phyloP scores from a whole-genome alignment of 2,113 vertebrate species.

The Nycticryphes semicollaris region DNA sequence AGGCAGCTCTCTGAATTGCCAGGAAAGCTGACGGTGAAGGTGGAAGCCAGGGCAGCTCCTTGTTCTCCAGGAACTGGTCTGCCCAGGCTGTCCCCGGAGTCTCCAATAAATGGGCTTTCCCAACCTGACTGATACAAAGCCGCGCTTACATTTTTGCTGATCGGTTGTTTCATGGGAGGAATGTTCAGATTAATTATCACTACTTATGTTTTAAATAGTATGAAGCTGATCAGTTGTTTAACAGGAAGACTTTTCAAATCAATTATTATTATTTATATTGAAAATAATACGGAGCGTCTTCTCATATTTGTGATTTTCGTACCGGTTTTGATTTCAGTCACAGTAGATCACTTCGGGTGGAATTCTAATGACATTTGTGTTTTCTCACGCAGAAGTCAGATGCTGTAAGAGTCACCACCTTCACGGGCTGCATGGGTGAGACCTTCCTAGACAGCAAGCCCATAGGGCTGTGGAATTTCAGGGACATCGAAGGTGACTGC shows the following conservation, averaged over 20 bases:
- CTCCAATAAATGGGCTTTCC: background rate
- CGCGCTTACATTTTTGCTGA: background rate
- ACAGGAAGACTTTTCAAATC: background rate
- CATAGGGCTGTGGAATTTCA: slow-evolving; percentile 98
- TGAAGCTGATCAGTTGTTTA: background rate
- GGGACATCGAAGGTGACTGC: slow-evolving; percentile 91
- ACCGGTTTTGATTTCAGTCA: background rate
- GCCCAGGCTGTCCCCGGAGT: background rate
- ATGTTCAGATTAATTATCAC: background rate
- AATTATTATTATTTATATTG: background rate
- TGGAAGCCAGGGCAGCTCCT: background rate
- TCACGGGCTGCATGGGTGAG: slow-evolving; percentile 96
- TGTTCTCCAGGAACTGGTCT: too few species aligned
- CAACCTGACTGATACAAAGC: background rate
- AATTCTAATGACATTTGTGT: background rate
- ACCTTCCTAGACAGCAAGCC: slow-evolving; percentile 92
- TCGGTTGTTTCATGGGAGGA: background rate
- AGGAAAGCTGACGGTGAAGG: accelerated
- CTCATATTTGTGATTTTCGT: background rate
- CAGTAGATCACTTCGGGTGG: background rate
- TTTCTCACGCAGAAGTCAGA: slow-evolving; percentile 87
- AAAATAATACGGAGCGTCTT: background rate
- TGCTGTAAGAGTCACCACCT: slow-evolving; percentile 88
- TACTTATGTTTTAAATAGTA: background rate
- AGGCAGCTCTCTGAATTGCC: background rate